A percentile compares a stretch with the other conserved stretches of the same genome.
Evolutionary conservation across 1,140 invertebrate species (phyloP).

Genomic region (Cotesia vestalis): DNA sequence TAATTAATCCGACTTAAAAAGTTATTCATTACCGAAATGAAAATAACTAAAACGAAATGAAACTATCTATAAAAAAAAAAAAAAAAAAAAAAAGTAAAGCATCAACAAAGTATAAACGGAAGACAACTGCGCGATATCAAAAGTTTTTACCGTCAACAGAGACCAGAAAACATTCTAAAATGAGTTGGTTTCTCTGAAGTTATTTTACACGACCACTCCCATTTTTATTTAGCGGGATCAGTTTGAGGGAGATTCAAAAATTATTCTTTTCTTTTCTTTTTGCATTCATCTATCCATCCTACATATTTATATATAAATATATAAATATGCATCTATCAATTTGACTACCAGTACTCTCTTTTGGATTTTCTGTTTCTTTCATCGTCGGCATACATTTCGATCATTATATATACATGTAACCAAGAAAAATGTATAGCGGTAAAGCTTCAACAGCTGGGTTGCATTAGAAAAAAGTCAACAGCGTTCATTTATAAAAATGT

Average conservation of each 20-base stretch:
- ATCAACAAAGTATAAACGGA: conserved; percentile 8
- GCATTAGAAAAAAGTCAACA: conserved; percentile 32
- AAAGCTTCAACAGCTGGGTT: conserved; percentile 17
- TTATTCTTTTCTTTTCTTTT: too few species aligned
- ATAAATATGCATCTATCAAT: too few species aligned
- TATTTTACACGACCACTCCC: neutral
- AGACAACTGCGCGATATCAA: conserved; percentile 2
- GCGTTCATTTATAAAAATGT: neutral
- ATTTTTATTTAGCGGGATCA: conserved; percentile 13
- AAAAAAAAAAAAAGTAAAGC: neutral
- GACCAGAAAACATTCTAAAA: neutral
- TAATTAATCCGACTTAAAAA: too few species aligned
- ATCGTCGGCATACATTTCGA: neutral
- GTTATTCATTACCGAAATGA: too few species aligned
- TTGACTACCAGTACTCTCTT: neutral
- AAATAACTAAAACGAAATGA: too few species aligned
- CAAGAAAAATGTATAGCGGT: neutral
- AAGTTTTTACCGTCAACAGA: neutral
- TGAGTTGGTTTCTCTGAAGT: neutral
- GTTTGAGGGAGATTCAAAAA: neutral
- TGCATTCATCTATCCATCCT: too few species aligned
- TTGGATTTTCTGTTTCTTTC: neutral
- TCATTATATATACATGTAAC: neutral
- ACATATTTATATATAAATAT: too few species aligned
- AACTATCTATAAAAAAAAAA: neutral